Conservation (phyloP, 2,888 invertebrate genomes). For the Drosophila helvetica region DNA sequence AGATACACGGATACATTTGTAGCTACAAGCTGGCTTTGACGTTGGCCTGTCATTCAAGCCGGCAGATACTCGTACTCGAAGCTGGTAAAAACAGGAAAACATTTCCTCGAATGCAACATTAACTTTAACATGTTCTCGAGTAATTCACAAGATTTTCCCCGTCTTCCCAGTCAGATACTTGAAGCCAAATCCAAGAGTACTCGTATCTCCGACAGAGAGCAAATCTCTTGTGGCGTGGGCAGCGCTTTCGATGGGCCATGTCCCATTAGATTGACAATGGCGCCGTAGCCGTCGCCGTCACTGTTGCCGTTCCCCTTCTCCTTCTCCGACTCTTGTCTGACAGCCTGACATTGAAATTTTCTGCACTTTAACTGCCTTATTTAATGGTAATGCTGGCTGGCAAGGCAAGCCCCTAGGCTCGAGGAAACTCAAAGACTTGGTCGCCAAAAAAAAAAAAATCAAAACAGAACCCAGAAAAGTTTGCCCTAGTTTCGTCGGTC, state of each 20-base stretch:
- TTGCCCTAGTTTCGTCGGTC: slow-evolving; percentile 56
- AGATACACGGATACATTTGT: slow-evolving; percentile 66
- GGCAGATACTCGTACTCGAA: slow-evolving; percentile 31
- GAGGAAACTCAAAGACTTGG: slow-evolving; percentile 11
- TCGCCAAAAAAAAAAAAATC: slow-evolving; percentile 37
- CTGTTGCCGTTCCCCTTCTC: too few relatives aligned
- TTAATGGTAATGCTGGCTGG: slow-evolving; percentile 16
- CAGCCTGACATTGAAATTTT: slow-evolving; percentile 56
- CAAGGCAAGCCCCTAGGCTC: slow-evolving; percentile 43
- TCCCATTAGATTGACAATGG: slow-evolving; percentile 43
- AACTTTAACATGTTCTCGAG: slow-evolving; percentile 53
- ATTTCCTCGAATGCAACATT: slow-evolving; percentile 43
- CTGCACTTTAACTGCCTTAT: slow-evolving; percentile 56
- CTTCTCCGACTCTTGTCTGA: background rate
- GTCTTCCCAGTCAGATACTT: slow-evolving; percentile 3
- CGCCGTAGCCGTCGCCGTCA: slow-evolving; percentile 22
- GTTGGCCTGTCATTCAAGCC: slow-evolving; percentile 57
- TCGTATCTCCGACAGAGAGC: background rate
- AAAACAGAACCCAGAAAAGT: slow-evolving; percentile 56
- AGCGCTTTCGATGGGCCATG: slow-evolving; percentile 10
- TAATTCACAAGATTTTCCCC: slow-evolving; percentile 46
- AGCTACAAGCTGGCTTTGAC: slow-evolving; percentile 68
- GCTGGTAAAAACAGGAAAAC: slow-evolving; percentile 67
- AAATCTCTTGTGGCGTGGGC: slow-evolving; percentile 43
- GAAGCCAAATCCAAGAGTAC: slow-evolving; percentile 10